These are phyloP conservation scores for Choloepus hoffmanni DNA, from an alignment of 2,113 vertebrate species.

Conservation along the genomic window DNA sequence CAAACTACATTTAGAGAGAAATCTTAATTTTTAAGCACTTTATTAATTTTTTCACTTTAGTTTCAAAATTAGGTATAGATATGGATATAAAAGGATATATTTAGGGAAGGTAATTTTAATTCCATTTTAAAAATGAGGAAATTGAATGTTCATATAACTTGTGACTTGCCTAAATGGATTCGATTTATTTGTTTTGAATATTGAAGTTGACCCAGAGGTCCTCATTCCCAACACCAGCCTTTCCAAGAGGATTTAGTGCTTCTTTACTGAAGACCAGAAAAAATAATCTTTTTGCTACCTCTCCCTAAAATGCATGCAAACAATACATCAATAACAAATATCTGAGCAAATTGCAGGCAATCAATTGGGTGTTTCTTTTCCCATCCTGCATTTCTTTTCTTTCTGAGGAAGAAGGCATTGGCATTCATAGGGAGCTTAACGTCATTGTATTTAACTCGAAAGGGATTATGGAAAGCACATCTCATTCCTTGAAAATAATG, in stretches of 20 bases:
- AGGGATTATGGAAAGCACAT: slow-evolving; percentile 68
- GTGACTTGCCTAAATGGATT: neutral
- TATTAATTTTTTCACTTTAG: neutral
- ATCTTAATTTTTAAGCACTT: slow-evolving; percentile 77
- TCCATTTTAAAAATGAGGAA: slow-evolving; percentile 6
- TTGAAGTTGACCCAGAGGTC: slow-evolving; percentile 1
- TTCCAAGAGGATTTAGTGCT: neutral
- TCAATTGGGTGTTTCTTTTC: slow-evolving; percentile 56
- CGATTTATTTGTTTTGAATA: slow-evolving; percentile 59
- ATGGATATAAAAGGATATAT: neutral
- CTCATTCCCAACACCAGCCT: neutral
- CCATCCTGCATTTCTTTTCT: slow-evolving; percentile 65
- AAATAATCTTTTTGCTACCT: slow-evolving; percentile 59
- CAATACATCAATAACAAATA: slow-evolving; percentile 81
- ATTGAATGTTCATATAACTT: slow-evolving; percentile 42
- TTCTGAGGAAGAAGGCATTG: slow-evolving; percentile 70
- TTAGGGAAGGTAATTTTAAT: slow-evolving; percentile 36
- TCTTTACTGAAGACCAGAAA: slow-evolving; percentile 61
- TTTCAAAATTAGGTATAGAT: neutral
- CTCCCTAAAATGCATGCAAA: slow-evolving; percentile 77
- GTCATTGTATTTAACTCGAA: slow-evolving; percentile 72
- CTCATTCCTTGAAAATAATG: slow-evolving; percentile 75
- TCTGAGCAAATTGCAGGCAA: slow-evolving; percentile 75
- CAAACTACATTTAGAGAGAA: slow-evolving; percentile 58
- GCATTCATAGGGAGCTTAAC: slow-evolving; percentile 58